Evolutionary conservation across 2,113 vertebrate genomes (phyloP).

Genomic region (Melanotaenia duboulayi): DNA sequence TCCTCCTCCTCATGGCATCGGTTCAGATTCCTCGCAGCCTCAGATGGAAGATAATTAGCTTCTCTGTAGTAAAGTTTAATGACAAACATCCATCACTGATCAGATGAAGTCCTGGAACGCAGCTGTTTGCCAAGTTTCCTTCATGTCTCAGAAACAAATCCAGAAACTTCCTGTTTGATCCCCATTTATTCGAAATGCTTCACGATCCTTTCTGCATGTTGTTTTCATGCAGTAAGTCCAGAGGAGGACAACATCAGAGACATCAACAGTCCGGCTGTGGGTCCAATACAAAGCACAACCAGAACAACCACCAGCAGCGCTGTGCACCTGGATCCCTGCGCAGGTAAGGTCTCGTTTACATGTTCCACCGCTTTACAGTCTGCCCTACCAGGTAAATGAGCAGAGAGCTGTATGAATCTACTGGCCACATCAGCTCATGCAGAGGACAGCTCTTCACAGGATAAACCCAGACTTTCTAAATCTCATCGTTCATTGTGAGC

Average conservation of each 20-base stretch:
- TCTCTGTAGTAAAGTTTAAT: slow-evolving; percentile 26
- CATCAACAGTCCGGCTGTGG: neutral
- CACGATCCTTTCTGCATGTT: neutral
- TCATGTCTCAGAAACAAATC: neutral
- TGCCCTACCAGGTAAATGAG: too few species aligned
- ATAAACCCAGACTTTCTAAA: too few species aligned
- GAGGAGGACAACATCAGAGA: slow-evolving; percentile 56
- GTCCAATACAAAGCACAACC: neutral
- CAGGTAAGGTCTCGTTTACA: slow-evolving; percentile 66
- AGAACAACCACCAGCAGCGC: slow-evolving; percentile 15
- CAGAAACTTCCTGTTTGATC: slow-evolving; percentile 3
- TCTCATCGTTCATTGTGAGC: too few species aligned
- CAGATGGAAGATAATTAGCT: slow-evolving; percentile 34
- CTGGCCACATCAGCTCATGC: too few species aligned
- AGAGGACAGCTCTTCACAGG: too few species aligned
- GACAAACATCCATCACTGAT: slow-evolving; percentile 23
- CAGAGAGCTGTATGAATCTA: too few species aligned
- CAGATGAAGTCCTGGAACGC: slow-evolving; percentile 10
- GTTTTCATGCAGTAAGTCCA: slow-evolving; percentile 52
- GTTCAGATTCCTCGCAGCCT: slow-evolving; percentile 6
- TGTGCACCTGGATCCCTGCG: slow-evolving; percentile 41
- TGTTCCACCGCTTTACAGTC: too few species aligned
- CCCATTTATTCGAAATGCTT: neutral
- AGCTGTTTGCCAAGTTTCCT: neutral
- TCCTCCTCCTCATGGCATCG: neutral